Conservation (phyloP, 2,888 invertebrate genomes). For the Globia sparganii region DNA sequence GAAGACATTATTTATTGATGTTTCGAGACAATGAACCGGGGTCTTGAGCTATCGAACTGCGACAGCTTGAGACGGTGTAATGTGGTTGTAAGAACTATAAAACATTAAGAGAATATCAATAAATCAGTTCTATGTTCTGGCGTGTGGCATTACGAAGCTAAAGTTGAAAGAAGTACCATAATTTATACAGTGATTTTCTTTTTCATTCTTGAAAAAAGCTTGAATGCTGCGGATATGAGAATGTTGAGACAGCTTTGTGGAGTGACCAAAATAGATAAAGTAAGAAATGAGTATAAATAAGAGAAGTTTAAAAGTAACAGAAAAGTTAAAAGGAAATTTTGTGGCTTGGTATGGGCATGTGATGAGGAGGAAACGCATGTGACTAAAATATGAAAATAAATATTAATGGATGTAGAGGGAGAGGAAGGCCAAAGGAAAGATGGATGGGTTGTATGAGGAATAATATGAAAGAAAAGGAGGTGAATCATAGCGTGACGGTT, state of each 20-base stretch:
- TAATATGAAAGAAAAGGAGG: neutral
- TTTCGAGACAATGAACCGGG: conserved; percentile 53
- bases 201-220: neutral
- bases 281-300: neutral
- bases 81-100: conserved; percentile 22
- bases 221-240: neutral
- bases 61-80: conserved; percentile 14
- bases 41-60: conserved; percentile 22
- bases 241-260: neutral
- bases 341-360: neutral
- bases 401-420: neutral
- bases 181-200: neutral
- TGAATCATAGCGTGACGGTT: neutral
- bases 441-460: neutral
- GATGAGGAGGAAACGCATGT: neutral
- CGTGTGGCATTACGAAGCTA: neutral
- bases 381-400: neutral
- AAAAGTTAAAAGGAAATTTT: neutral
- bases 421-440: neutral
- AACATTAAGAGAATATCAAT: conserved; percentile 10
- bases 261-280: neutral
- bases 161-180: neutral
- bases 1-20: conserved; percentile 57
- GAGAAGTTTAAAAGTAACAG: neutral
- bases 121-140: conserved; percentile 17